A percentile compares a stretch with the other conserved stretches of the same genome.
phyloP scores from a whole-genome alignment of 1,140 invertebrate genomes.

The Caenorhabditis brenneri region DNA sequence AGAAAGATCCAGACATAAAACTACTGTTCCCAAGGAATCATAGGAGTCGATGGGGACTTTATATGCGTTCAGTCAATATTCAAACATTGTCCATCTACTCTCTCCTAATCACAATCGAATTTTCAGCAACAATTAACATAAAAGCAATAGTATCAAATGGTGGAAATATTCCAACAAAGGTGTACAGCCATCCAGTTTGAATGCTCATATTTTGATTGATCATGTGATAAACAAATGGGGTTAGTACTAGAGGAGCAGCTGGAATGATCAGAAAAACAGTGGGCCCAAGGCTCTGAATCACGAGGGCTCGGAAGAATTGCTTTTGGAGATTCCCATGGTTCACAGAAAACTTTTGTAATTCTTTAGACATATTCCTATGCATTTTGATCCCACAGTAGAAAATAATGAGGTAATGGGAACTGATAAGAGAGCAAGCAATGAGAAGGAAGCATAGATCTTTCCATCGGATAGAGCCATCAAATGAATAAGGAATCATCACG shows the following conservation, averaged over 20 bases:
- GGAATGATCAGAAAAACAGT: background rate
- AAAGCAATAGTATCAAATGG: background rate
- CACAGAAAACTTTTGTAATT: background rate
- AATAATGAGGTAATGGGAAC: background rate
- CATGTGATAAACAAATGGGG: background rate
- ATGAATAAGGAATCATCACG: background rate
- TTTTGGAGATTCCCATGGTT: background rate
- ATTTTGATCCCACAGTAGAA: background rate
- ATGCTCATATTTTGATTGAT: background rate
- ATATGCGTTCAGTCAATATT: no score
- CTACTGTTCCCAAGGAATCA: no score
- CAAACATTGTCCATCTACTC: background rate
- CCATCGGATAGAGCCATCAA: background rate
- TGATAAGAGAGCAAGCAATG: background rate
- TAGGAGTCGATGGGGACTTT: no score
- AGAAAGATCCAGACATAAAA: no score
- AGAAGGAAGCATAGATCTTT: background rate
- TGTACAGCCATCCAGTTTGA: background rate
- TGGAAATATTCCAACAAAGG: background rate
- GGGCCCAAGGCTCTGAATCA: background rate
- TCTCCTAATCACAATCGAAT: background rate
- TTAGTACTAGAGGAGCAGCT: background rate
- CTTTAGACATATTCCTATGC: background rate
- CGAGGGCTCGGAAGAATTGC: background rate
- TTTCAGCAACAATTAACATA: background rate